phyloP scores from a whole-genome alignment of 2,113 vertebrate genomes.

The Sylvietta virens region DNA sequence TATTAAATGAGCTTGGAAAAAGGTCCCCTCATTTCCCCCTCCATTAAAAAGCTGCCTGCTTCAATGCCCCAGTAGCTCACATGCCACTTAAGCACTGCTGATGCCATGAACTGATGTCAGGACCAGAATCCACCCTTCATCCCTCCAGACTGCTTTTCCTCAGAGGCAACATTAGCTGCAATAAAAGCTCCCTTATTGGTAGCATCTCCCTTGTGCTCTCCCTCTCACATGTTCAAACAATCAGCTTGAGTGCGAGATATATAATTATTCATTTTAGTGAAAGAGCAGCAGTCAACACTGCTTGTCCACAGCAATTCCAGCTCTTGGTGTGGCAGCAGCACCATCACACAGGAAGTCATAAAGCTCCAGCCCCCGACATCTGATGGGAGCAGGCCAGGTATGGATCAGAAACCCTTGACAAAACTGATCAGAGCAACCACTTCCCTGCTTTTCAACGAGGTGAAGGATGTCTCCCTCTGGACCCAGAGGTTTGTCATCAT shows the following conservation, averaged over 20 bases:
- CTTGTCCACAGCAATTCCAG: background rate
- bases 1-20: slow-evolving; percentile 41
- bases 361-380: background rate
- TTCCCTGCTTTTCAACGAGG: background rate
- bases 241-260: background rate
- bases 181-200: background rate
- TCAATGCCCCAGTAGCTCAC: background rate
- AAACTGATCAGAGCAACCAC: background rate
- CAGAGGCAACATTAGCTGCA: background rate
- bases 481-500: background rate
- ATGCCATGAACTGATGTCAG: background rate
- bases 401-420: background rate
- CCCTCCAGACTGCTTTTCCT: background rate
- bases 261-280: slow-evolving; percentile 47
- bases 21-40: background rate
- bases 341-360: background rate
- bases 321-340: background rate
- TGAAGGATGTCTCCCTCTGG: slow-evolving; percentile 20
- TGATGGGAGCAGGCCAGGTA: background rate
- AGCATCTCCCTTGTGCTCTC: background rate
- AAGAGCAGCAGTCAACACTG: background rate
- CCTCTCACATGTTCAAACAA: background rate
- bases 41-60: background rate
- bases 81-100: background rate
- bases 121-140: background rate